Percentiles rank a stretch among this genome's conserved stretches.
Evolutionary conservation across 2,113 vertebrate genomes (phyloP).

Genomic region (Felis chaus): DNA sequence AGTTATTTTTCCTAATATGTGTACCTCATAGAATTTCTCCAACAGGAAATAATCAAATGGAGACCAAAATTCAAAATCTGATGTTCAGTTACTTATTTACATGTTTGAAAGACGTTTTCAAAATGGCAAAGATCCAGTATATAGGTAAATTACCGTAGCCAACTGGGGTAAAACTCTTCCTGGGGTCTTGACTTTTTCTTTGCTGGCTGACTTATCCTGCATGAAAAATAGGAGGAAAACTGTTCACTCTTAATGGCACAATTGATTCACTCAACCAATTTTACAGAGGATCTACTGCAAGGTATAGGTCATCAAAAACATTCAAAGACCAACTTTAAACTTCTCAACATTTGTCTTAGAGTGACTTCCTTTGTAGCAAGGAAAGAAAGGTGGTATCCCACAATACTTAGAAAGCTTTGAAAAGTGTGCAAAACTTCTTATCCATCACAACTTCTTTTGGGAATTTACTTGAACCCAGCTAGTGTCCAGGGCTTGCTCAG

Average conservation of each 20-base stretch:
- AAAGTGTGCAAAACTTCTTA: background rate
- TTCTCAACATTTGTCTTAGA: background rate
- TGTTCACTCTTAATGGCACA: background rate
- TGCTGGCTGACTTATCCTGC: constrained; percentile 64
- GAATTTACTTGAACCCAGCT: background rate
- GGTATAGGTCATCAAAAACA: background rate
- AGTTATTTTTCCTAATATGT: background rate
- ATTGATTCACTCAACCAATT: background rate
- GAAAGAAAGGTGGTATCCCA: background rate
- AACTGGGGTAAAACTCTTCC: constrained; percentile 76
- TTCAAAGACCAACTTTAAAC: background rate
- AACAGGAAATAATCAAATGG: background rate
- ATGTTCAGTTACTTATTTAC: background rate
- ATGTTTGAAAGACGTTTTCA: background rate
- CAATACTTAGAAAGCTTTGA: background rate
- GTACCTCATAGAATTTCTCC: background rate
- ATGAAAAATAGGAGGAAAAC: background rate
- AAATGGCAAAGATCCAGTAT: background rate
- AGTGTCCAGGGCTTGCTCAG: background rate
- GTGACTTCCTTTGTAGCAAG: background rate
- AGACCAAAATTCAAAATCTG: constrained; percentile 19
- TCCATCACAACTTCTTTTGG: background rate
- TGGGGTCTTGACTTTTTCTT: constrained; percentile 66
- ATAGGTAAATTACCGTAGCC: constrained; percentile 70
- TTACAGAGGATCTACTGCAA: background rate